Evolutionary conservation across 2,113 vertebrate genomes (phyloP).

Genomic region (Rhabdornis inornatus): DNA sequence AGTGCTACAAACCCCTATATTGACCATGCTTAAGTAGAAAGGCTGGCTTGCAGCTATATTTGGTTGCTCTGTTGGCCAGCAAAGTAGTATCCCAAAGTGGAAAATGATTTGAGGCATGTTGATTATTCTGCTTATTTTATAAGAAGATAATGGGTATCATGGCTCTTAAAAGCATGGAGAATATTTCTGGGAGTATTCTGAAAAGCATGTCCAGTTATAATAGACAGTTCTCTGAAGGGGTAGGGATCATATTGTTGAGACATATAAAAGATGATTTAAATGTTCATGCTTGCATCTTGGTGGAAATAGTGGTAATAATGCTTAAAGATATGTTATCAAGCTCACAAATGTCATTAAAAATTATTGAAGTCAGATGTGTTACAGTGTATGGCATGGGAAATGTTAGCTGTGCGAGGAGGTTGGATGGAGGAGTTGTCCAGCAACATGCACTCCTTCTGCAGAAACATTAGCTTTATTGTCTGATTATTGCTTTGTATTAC

Average conservation of each 20-base stretch:
- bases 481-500: background rate
- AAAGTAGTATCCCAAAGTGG: background rate
- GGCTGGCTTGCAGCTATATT: background rate
- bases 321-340: background rate
- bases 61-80: background rate
- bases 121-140: background rate
- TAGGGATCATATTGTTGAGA: background rate
- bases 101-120: background rate
- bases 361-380: background rate
- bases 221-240: background rate
- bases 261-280: background rate
- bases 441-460: background rate
- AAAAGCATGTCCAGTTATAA: background rate
- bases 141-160: background rate
- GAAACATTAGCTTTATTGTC: background rate
- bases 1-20: background rate
- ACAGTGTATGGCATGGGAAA: background rate
- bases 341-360: background rate
- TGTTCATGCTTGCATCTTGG: background rate
- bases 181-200: background rate
- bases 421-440: background rate
- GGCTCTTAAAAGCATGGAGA: background rate
- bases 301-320: background rate
- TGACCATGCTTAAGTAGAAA: background rate
- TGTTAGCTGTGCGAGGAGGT: background rate